phyloP scores from a whole-genome alignment of 2,888 invertebrate species.

The Zhengitettix transpicula region DNA sequence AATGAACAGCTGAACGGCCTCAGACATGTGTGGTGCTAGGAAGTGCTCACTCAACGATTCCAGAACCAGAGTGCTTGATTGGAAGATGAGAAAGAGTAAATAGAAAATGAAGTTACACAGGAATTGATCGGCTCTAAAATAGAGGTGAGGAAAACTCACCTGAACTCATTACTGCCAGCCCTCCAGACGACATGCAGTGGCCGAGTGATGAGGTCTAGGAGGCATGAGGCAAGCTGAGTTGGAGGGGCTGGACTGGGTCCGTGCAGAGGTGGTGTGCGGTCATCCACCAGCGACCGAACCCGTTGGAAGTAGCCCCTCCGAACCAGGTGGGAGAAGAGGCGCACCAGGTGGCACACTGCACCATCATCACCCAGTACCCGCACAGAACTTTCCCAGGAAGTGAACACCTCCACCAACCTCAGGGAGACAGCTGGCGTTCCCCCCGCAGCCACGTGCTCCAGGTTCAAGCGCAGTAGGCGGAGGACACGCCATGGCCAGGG shows the following conservation, averaged over 20 bases:
- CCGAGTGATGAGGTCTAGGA: slow-evolving; percentile 58
- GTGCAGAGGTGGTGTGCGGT: slow-evolving; percentile 45
- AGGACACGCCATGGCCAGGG: slow-evolving; percentile 27
- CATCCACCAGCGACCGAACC: slow-evolving; percentile 50
- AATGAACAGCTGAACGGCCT: slow-evolving; percentile 49
- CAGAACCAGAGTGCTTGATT: slow-evolving; percentile 29
- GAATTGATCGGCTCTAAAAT: too few relatives aligned
- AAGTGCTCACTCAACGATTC: slow-evolving; percentile 47
- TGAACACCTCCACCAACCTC: slow-evolving; percentile 62
- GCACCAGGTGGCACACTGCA: slow-evolving; percentile 14
- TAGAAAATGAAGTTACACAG: too few relatives aligned
- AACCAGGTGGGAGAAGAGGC: slow-evolving; percentile 12
- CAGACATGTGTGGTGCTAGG: slow-evolving; percentile 45
- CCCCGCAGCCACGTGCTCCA: slow-evolving; percentile 13
- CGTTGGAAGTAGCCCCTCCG: slow-evolving; percentile 52
- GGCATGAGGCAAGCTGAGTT: slow-evolving; percentile 51
- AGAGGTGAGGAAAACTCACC: slow-evolving; percentile 5
- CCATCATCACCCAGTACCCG: slow-evolving; percentile 25
- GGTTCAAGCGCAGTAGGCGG: slow-evolving; percentile 16
- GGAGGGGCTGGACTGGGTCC: slow-evolving; percentile 51
- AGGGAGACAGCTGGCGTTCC: slow-evolving; percentile 53
- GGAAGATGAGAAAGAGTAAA: neutral
- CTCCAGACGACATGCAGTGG: slow-evolving; percentile 43
- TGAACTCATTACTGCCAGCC: slow-evolving; percentile 23
- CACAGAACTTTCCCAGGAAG: slow-evolving; percentile 32